Evolutionary conservation across 2,888 invertebrate genomes (phyloP), one percentile per base, ranked within the genome.

Genomic region (Orthonychiurus folsomi): DNA sequence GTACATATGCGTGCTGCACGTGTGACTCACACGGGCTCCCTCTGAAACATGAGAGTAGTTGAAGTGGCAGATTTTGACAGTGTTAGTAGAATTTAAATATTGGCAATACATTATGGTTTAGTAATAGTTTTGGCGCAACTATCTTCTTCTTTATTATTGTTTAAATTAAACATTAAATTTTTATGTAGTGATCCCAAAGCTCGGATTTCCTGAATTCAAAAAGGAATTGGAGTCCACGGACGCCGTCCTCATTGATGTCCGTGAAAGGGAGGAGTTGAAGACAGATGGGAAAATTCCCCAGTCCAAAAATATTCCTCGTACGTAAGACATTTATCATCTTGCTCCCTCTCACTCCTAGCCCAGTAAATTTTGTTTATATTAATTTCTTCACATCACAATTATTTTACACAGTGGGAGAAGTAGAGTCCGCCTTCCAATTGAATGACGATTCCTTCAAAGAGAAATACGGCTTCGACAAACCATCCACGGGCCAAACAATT

Each of bases 271-370:
- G 21, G 76, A 77, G 66, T 64, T 76, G 3, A 62, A 65, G 20
- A 73, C 74, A 26, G 73, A 74, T 60, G 76, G 76, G 37, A 68
- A 59, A 50, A 75, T 76, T 62, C 73, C 74, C 3, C 62, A 66
- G n/a, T 72, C 76, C 15, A 67, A 73, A 26, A 76, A 76, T 66
- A 75, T 77, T 59, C 76, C 76, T 59, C 64, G 76, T 76, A 69
- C 65, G 72, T 68, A 50, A 2, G 23, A 24, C 37, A 47, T 9
- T 54, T 23, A 24, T 26, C n/a, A 23, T 12, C 48, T n/a, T 48
- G 48, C 48, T n/a, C n/a, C n/a, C 15, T 12, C 48, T n/a, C n/a
- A 15, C 15, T 48, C 48, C 48, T n/a, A n/a, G 12, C n/a, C 48
- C 12, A 48, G 48, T 48, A n/a, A 48, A 12, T 48, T n/a, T 18